These are phyloP conservation scores for Lissocephala sabroskyi DNA, from an alignment of 2,888 invertebrate genomes.

Conservation along the genomic window DNA sequence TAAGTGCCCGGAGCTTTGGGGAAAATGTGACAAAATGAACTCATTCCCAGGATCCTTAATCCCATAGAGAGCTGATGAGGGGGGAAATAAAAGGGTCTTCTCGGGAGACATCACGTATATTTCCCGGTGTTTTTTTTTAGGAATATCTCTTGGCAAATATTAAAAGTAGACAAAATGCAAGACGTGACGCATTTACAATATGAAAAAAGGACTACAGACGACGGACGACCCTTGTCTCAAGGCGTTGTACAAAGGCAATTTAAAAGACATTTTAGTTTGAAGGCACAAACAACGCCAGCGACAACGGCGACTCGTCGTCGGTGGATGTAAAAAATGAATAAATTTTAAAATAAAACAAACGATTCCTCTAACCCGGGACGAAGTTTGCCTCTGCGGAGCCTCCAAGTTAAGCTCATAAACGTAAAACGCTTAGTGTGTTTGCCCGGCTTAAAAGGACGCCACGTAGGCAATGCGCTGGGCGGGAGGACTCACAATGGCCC, in stretches of 20 bases:
- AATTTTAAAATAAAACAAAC: slow-evolving; percentile 29
- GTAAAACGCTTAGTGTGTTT: slow-evolving; percentile 56
- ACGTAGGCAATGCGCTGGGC: too few species aligned
- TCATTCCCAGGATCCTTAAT: background rate
- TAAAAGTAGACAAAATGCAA: slow-evolving; percentile 37
- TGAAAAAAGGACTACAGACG: slow-evolving; percentile 25
- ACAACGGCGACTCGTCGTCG: too few species aligned
- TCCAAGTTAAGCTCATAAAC: slow-evolving; percentile 35
- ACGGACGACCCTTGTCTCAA: background rate
- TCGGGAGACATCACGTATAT: slow-evolving; percentile 36
- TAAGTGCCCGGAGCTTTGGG: background rate
- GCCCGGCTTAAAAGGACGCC: slow-evolving; percentile 1
- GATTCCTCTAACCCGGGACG: background rate
- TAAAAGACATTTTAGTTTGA: slow-evolving; percentile 36
- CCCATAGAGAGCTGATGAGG: background rate
- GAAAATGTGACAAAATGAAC: slow-evolving; percentile 4
- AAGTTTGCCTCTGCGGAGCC: background rate
- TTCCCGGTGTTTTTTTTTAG: too few species aligned
- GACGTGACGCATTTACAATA: slow-evolving; percentile 40
- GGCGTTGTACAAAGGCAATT: slow-evolving; percentile 39
- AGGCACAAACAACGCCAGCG: background rate
- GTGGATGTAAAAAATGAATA: too few species aligned
- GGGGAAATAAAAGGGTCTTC: too few species aligned
- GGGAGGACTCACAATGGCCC: too few species aligned
- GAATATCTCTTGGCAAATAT: slow-evolving; percentile 52